Conservation (phyloP, 2,113 vertebrate species). For the Patagioenas fasciata region DNA sequence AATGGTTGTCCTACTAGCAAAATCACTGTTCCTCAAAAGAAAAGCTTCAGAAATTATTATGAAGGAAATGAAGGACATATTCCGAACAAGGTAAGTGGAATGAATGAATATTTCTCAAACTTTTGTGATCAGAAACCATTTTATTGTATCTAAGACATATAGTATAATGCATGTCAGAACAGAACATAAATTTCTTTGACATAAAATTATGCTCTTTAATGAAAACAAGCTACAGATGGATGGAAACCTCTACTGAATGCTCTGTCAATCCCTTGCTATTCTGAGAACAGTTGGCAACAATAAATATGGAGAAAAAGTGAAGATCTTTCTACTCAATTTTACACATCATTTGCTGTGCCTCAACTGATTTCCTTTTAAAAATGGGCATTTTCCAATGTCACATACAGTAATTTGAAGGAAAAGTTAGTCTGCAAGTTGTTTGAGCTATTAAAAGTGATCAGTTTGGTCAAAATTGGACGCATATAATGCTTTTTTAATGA, state of each 20-base stretch:
- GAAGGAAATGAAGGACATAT: background rate
- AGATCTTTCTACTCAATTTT: conserved; percentile 61
- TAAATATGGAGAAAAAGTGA: conserved; percentile 58
- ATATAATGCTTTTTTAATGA: background rate
- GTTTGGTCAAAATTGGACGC: background rate
- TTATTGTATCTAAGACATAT: conserved; percentile 23
- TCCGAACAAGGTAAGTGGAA: conserved; percentile 1
- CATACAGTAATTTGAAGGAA: background rate
- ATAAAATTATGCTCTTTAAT: conserved; percentile 59
- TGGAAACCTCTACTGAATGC: conserved; percentile 43
- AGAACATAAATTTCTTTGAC: conserved; percentile 58
- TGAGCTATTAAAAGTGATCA: background rate
- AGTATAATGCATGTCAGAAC: conserved; percentile 11
- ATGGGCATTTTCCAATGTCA: conserved; percentile 51
- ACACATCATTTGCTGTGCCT: conserved; percentile 51
- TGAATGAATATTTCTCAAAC: conserved; percentile 27
- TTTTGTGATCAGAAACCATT: conserved; percentile 36
- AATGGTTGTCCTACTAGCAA: background rate
- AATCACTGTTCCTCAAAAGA: background rate
- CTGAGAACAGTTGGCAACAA: conserved; percentile 8
- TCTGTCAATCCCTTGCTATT: conserved; percentile 5
- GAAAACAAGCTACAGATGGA: conserved; percentile 56
- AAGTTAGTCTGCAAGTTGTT: background rate
- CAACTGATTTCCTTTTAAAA: background rate
- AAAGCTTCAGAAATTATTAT: background rate